Evolutionary conservation across 2,888 invertebrate genomes (phyloP).

Genomic region (Odontothrips loti): DNA sequence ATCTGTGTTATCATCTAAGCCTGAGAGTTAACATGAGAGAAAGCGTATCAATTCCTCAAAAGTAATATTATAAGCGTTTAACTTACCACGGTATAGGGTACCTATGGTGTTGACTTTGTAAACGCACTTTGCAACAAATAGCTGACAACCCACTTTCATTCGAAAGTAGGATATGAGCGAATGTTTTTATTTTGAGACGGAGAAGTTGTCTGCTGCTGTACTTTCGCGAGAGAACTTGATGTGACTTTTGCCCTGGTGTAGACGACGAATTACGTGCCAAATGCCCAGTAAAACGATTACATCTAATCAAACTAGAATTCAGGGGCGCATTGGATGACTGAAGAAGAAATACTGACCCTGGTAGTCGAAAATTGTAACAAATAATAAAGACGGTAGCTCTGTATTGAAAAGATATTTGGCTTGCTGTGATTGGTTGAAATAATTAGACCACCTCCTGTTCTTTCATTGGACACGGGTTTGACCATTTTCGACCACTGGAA

Average conservation of each 20-base stretch:
- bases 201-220: background rate
- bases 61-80: background rate
- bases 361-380: background rate
- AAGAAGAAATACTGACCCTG: background rate
- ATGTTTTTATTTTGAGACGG: slow-evolving; percentile 20
- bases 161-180: slow-evolving; percentile 5
- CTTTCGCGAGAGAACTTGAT: background rate
- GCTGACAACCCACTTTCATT: background rate
- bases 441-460: slow-evolving; percentile 12
- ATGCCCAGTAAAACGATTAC: background rate
- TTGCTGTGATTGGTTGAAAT: slow-evolving; percentile 21
- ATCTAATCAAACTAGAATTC: background rate
- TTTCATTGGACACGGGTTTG: background rate
- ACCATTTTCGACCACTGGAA: background rate
- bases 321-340: background rate
- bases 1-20: background rate
- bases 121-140: background rate
- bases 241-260: background rate
- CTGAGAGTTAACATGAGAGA: background rate
- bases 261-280: background rate
- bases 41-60: background rate
- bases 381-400: background rate
- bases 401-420: slow-evolving; percentile 20
- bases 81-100: background rate
- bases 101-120: background rate